Conservation (phyloP, 1,140 invertebrate species). For the Eumeta japonica region DNA sequence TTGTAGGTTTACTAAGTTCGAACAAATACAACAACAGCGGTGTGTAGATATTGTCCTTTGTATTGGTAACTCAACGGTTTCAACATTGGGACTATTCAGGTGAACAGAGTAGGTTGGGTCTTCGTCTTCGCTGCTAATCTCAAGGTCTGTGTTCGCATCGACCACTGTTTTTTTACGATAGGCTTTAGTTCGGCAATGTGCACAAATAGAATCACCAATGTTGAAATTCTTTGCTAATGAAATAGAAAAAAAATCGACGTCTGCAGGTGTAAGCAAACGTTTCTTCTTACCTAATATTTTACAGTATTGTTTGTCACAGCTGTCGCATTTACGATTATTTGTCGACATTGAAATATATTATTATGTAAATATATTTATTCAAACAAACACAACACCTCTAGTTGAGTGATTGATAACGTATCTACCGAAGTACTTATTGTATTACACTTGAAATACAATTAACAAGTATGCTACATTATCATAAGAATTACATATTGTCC, state of each 20-base stretch:
- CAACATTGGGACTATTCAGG: no score
- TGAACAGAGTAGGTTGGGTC: slow-evolving; percentile 1
- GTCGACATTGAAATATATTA: no score
- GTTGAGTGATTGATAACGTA: no score
- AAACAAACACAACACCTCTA: no score
- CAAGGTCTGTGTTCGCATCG: slow-evolving; percentile 2
- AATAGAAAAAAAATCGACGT: slow-evolving; percentile 3
- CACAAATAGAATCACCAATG: slow-evolving; percentile 5
- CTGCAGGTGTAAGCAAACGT: slow-evolving; percentile 1
- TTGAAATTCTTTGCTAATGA: not conserved
- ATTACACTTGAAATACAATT: no score
- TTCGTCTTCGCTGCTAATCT: slow-evolving; percentile 3
- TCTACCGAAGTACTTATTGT: no score
- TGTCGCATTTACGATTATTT: no score
- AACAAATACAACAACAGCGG: slow-evolving; percentile 4
- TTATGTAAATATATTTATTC: no score
- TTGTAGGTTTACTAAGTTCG: slow-evolving; percentile 3
- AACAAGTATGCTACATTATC: no score
- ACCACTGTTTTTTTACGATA: slow-evolving; percentile 2
- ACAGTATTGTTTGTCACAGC: no score
- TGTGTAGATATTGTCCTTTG: slow-evolving; percentile 3
- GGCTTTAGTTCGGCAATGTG: not conserved
- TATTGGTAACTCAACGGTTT: slow-evolving; percentile 6
- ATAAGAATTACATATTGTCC: no score
- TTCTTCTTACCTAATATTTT: not conserved